Evolutionary conservation across 2,888 invertebrate species (phyloP), one percentile per base, ranked within the genome.

Genomic region (Lypha dubia): DNA sequence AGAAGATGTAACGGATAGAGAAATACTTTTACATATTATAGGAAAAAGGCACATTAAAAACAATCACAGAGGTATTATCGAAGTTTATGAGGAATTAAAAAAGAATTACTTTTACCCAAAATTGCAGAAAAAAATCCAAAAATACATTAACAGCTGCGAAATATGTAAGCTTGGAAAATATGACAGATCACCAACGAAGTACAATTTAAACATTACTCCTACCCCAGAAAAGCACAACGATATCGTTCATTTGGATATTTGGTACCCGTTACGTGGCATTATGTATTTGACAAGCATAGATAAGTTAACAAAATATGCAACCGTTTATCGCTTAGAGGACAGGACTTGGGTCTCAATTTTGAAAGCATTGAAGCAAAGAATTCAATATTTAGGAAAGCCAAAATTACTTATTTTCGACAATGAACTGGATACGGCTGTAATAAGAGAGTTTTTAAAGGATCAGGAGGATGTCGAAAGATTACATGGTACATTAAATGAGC

Each of bases 301-400:
- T 11, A 60, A 60, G 35, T 9, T 60, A 4, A 60, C 60, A 20
- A 60, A 60, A 38, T 60, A 60, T 15, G 60, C 60, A 35, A 60
- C 60, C 6, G 60, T 11, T 2, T 35, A 9, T 35, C 11, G n/a
- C 28, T 35, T 58, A 8, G 32, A 58, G 4, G 32, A 58, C 32
- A 58, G 58, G 17, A 32, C 58, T n/a, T 58, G 53, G 79, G 35
- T 80, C 3, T 73, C 79, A 44, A 11, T 65, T 32, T n/a, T 65
- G 1, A n/a, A 65, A 1, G 65, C 24, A 65, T 0, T 65, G n/a
- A 65, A 65, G 5, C 38, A 65, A 24, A n/a, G 63, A 49, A n/a
- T 75, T 8, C 51, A 44, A 20, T 63, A 63, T 38, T n/a, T 75
- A 8, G 53, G 56, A 0, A 70, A 70, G 6, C 56, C 56, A 28